Base-by-base conservation (phyloP, 2,888 invertebrate genomes). In the Pemphredon lugubris region DNA sequence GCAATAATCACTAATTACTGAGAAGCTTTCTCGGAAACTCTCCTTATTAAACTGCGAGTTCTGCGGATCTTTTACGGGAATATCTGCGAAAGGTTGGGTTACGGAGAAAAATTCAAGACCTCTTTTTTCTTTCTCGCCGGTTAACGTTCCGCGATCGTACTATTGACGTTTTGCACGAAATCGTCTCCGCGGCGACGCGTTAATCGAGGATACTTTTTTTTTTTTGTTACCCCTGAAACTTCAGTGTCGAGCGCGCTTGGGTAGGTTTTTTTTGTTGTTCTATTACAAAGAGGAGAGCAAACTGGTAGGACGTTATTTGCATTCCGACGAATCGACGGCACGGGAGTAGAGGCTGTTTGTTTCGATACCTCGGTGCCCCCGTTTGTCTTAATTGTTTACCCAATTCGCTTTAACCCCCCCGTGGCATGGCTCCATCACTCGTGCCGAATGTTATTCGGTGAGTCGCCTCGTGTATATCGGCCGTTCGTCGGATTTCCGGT, bases 401-500 rank as follows among this genome's bases (percentile, higher is more conserved):
- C 79, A 76, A 79, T 81, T 81, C 68, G 69, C 65, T 78, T 74
- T 72, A 55, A 55, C 61, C 71, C 59, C n/a, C n/a, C 7, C 73
- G 54, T 58, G 76, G 67, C 71, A 64, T 75, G 59, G 60, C 67
- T 78, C 67, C 75, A 45, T 75, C 73, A 72, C 68, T 70, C 81
- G 60, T 30, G 11, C 13, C 66, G 71, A 76, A 64, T 55, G 79
- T 65, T 67, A 42, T 73, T 75, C 73, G 67, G 59, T 47, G 54
- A 39, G 37, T 63, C 71, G 64, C 40, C 51, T 47, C 42, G 53
- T 72, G 68, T 79, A 77, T 82, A 82, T 82, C 81, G 80, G 75
- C 77, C 73, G 68, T 73, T 67, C 75, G 54, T 68, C 71, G 67
- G 77, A 69, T 86, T 84, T 87, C 87, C 87, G 85, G 82, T 81